Evolutionary conservation across 2,888 invertebrate species (phyloP).

Genomic region (Agonopterix arenella): DNA sequence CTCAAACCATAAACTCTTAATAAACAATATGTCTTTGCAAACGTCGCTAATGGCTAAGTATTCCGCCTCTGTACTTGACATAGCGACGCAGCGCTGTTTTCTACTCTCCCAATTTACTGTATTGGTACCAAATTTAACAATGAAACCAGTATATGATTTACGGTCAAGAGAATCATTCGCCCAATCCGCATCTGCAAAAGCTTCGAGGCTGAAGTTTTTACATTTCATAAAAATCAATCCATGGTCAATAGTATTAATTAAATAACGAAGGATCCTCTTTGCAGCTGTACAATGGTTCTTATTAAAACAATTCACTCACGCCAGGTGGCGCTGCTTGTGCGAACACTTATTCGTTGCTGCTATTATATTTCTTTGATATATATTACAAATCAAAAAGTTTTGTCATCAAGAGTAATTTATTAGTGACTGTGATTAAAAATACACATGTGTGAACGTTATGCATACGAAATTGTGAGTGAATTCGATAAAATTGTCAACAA

Average conservation of each 20-base stretch:
- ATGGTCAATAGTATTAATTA: conserved; percentile 9
- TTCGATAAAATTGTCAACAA: too few species aligned
- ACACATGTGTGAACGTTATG: too few species aligned
- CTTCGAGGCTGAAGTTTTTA: background rate
- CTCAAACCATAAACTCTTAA: background rate
- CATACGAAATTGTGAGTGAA: too few species aligned
- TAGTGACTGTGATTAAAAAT: too few species aligned
- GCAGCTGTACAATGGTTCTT: conserved; percentile 9
- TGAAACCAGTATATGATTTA: conserved; percentile 15
- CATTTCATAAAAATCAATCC: conserved; percentile 7
- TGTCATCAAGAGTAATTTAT: too few species aligned
- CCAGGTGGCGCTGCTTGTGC: too few species aligned
- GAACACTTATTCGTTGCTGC: too few species aligned
- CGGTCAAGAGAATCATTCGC: conserved; percentile 11
- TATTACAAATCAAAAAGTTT: too few species aligned
- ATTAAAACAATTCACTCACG: too few species aligned
- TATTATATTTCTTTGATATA: too few species aligned
- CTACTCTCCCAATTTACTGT: conserved; percentile 13
- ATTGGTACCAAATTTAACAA: conserved; percentile 6
- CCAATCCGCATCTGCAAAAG: conserved; percentile 12
- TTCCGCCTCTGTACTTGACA: conserved; percentile 18
- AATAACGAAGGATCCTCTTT: conserved; percentile 14
- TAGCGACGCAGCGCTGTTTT: conserved; percentile 14
- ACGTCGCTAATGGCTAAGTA: conserved; percentile 13
- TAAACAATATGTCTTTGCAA: conserved; percentile 11